Percentiles rank a stretch among this genome's conserved stretches.
Conservation (phyloP, 2,113 vertebrate species). For the Scatophagus argus region DNA sequence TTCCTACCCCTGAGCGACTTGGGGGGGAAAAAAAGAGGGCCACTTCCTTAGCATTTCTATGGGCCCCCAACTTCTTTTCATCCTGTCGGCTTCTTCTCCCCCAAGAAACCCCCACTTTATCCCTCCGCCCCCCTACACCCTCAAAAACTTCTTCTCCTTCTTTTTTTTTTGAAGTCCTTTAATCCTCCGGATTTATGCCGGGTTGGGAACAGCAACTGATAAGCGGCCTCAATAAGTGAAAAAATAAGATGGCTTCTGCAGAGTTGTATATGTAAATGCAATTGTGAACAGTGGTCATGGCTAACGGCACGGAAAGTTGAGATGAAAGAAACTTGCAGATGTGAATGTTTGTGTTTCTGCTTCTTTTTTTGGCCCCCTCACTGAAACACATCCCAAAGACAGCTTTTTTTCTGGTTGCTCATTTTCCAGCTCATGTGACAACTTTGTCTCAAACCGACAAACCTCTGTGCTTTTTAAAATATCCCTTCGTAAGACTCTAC, state of each 20-base stretch:
- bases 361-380: conserved; percentile 17
- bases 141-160: conserved; percentile 62
- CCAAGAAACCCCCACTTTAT: background rate
- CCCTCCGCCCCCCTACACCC: conserved; percentile 43
- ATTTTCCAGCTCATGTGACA: conserved; percentile 15
- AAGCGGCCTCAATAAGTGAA: conserved; percentile 74
- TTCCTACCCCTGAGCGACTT: conserved; percentile 79
- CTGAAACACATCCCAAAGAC: conserved; percentile 47
- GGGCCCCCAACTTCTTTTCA: conserved; percentile 84
- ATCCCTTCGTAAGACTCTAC: conserved; percentile 9
- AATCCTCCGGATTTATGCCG: conserved; percentile 82
- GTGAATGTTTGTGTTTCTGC: conserved; percentile 56
- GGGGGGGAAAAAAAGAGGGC: conserved; percentile 71
- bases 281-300: conserved; percentile 65
- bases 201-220: conserved; percentile 80
- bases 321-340: conserved; percentile 71
- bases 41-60: conserved; percentile 84
- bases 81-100: conserved; percentile 66
- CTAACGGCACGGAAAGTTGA: conserved; percentile 64
- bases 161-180: conserved; percentile 82
- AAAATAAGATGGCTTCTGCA: conserved; percentile 60
- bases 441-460: conserved; percentile 14
- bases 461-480: conserved; percentile 26
- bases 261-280: conserved; percentile 62
- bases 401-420: conserved; percentile 19